These are phyloP conservation scores for Seriola quinqueradiata DNA, from an alignment of 2,113 vertebrate species.

Conservation along the genomic window DNA sequence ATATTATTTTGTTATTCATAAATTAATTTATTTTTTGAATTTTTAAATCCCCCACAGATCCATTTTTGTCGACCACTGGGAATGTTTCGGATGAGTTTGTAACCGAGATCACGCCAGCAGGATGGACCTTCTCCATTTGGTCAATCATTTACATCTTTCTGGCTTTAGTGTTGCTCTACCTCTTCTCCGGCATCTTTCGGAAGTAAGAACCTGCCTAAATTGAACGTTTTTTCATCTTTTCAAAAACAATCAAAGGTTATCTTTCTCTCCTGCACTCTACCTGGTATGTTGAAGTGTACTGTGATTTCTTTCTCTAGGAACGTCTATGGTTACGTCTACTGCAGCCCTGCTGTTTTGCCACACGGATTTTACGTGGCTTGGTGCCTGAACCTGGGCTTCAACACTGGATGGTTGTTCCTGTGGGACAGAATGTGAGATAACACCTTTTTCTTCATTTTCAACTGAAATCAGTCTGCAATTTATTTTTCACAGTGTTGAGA, in stretches of 20 bases:
- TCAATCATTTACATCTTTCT: slow-evolving; percentile 79
- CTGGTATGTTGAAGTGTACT: background rate
- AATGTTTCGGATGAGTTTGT: slow-evolving; percentile 72
- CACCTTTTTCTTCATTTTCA: background rate
- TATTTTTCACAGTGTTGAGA: background rate
- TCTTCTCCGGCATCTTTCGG: slow-evolving; percentile 73
- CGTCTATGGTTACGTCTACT: slow-evolving; percentile 78
- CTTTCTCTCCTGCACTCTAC: background rate
- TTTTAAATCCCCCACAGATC: slow-evolving; percentile 57
- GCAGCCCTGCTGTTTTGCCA: slow-evolving; percentile 74
- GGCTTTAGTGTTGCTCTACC: slow-evolving; percentile 63
- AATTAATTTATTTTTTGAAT: background rate
- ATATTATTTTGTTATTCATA: no score
- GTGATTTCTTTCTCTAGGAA: slow-evolving; percentile 63
- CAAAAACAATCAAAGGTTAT: background rate
- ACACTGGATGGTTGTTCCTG: slow-evolving; percentile 78
- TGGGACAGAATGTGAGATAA: slow-evolving; percentile 82
- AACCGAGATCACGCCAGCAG: slow-evolving; percentile 79
- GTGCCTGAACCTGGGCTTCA: slow-evolving; percentile 78
- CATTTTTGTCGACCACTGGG: slow-evolving; percentile 61
- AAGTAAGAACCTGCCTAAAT: slow-evolving; percentile 56
- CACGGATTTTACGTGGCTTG: slow-evolving; percentile 75
- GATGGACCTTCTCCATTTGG: slow-evolving; percentile 84
- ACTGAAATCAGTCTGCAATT: background rate
- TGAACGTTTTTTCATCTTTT: background rate